Conservation (phyloP, 2,797 vertebrate species). For the Hemibagrus guttatus region DNA sequence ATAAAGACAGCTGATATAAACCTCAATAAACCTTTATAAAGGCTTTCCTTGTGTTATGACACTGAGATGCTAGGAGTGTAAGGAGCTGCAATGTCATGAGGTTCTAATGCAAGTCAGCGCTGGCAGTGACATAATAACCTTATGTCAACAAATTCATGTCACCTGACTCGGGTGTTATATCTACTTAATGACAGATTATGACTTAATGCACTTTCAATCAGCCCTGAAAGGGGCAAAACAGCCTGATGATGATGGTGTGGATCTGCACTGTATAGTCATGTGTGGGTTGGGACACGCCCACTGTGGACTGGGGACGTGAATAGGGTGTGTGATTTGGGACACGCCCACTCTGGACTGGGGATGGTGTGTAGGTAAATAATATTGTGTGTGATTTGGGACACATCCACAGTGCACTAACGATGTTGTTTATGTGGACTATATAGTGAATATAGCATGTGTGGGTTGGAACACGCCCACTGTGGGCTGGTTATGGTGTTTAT, state of each 20-base stretch:
- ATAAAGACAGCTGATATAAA: not conserved
- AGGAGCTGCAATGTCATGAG: not conserved
- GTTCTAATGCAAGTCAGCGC: not conserved
- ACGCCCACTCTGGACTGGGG: not conserved
- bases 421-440: not conserved
- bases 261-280: not conserved
- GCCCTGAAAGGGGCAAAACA: not conserved
- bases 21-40: not conserved
- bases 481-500: not conserved
- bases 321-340: not conserved
- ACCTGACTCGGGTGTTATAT: not conserved
- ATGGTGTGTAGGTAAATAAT: no score
- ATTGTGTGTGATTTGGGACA: not conserved
- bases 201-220: not conserved
- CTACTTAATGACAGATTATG: not conserved
- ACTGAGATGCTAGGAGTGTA: not conserved
- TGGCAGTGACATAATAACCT: not conserved
- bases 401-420: not conserved
- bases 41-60: not conserved
- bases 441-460: no score
- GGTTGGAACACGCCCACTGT: not conserved
- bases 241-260: not conserved
- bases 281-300: not conserved
- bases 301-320: not conserved
- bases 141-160: not conserved